These are phyloP conservation scores for Grammomys dolichurus DNA, from an alignment of 2,113 vertebrate genomes.

Conservation along the genomic window DNA sequence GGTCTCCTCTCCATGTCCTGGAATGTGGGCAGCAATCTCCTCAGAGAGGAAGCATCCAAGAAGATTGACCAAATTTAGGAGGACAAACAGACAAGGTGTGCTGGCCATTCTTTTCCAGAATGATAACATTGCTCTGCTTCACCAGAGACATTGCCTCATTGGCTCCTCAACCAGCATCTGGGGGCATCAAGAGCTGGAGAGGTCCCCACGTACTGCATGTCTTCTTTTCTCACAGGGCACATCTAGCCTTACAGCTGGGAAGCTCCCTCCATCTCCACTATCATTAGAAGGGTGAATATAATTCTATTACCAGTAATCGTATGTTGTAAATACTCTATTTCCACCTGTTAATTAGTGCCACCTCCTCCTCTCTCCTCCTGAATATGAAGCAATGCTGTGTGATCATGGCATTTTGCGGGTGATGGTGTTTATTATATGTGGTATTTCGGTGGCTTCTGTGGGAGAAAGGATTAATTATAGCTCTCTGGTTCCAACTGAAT, in stretches of 20 bases:
- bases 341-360: constrained; percentile 80
- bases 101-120: no score
- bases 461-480: constrained; percentile 73
- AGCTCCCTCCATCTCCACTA: constrained; percentile 34
- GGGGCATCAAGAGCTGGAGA: neutral
- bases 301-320: constrained; percentile 76
- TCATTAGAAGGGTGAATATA: constrained; percentile 49
- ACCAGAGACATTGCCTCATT: fast-evolving
- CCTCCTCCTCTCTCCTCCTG: neutral
- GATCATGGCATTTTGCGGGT: constrained; percentile 63
- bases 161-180: neutral
- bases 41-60: neutral
- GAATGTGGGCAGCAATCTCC: neutral
- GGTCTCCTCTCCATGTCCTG: neutral
- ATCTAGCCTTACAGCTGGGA: neutral
- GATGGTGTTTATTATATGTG: constrained; percentile 64
- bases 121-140: neutral
- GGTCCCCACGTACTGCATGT: neutral
- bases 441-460: constrained; percentile 75
- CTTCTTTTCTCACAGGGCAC: neutral
- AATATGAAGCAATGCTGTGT: constrained; percentile 65
- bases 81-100: neutral
- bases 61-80: neutral
- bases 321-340: constrained; percentile 65
- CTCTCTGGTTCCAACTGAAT: constrained; percentile 45